phyloP scores from a whole-genome alignment of 2,797 vertebrate species.

The Corythornis leucogaster region DNA sequence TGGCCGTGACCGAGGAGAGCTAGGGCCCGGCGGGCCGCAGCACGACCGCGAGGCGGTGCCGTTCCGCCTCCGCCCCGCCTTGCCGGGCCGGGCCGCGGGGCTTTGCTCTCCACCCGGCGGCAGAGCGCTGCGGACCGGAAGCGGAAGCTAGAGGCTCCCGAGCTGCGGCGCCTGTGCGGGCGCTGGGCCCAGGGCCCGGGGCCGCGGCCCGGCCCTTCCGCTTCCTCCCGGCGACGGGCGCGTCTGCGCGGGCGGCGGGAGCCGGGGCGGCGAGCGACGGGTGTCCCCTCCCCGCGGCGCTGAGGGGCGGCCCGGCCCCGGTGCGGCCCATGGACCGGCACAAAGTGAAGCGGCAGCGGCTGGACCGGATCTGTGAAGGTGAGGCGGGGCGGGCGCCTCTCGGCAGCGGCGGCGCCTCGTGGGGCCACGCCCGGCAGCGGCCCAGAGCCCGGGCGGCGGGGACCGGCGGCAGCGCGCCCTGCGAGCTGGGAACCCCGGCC shows the following conservation, averaged over 20 bases:
- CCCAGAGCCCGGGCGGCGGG: background rate
- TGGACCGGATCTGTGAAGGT: constrained; percentile 96
- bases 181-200: background rate
- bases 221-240: constrained; percentile 62
- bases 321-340: constrained; percentile 90
- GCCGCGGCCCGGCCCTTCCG: constrained; percentile 19
- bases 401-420: background rate
- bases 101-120: background rate
- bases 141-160: background rate
- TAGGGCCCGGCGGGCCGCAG: constrained; percentile 58
- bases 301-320: constrained; percentile 50
- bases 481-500: background rate
- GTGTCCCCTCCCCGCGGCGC: background rate
- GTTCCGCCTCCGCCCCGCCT: no score
- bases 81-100: background rate
- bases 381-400: constrained; percentile 1
- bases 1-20: constrained; percentile 90
- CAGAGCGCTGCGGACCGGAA: background rate
- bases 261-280: constrained; percentile 34
- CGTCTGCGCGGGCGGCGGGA: background rate
- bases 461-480: background rate
- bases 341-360: constrained; percentile 94
- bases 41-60: no score
- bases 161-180: background rate
- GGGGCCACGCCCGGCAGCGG: background rate